Base-by-base conservation (phyloP, 2,888 invertebrate genomes). In the Caenorhabditis sp. region DNA sequence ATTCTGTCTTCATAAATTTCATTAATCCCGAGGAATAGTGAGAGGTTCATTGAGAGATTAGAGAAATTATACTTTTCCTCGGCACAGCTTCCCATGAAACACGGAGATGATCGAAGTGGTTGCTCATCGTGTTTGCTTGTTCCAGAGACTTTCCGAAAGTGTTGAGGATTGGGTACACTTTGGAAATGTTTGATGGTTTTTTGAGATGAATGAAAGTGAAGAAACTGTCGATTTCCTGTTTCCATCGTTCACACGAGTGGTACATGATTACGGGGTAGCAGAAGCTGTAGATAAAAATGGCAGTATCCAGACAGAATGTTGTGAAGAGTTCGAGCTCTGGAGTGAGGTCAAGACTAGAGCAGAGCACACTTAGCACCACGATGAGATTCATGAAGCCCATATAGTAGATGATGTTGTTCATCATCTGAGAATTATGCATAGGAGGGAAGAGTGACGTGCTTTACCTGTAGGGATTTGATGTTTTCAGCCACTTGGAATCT, bases 401-500 rank as follows among this genome's bases (percentile, higher is more conserved):
- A 44, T 80, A 80, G 64, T 64, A 59, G 49, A 80, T 80, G 24
- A 80, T 68, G 26, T 72, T 80, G 31, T 72, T 80, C 38, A 80
- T 19, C 72, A 80, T 72, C 73, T 80, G 58, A 56, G 73, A 61
- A 1, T 5, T 19, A 22, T 7, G 19, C 28, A 6, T 1, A 12
- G 7, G 14, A 26, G 47, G 24, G 41, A 47, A 2, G 24, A 47
- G 41, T 22, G 24, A 5, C 0, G 5, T 3, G n/a, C 6, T 49
- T 22, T 19, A 76, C 76, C 0, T 68, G 47, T 16, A 76, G 47
- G 1, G 64, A 54, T 31, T 79, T 79, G 26, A 80, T 80, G 31
- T 80, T 80, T 41, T 80, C 80, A 3, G 80, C 64, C 1, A 80
- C 73, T 66, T 80, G 80, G n/a, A 80, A 80, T n/a, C 80, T 24